phyloP scores from a whole-genome alignment of 2,888 invertebrate species.

The Byasa hedistus region DNA sequence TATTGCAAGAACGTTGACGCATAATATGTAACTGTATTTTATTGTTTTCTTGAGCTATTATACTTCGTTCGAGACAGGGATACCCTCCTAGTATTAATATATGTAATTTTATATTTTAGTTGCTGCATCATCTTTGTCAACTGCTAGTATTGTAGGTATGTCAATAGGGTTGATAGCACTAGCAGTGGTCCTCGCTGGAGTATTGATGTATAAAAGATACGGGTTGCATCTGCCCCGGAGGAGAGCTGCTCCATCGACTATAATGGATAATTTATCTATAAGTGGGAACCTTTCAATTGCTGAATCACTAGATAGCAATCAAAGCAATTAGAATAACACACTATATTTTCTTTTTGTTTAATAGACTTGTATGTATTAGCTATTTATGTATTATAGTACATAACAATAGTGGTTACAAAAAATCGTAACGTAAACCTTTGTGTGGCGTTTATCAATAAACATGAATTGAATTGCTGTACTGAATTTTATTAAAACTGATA shows the following conservation, averaged over 20 bases:
- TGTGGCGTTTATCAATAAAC: background rate
- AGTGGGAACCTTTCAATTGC: background rate
- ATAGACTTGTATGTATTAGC: background rate
- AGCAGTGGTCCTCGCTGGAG: constrained; percentile 42
- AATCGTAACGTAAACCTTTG: background rate
- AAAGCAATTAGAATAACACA: background rate
- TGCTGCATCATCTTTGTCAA: constrained; percentile 35
- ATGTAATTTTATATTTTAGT: constrained; percentile 1
- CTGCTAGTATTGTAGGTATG: constrained; percentile 57
- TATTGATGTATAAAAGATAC: constrained; percentile 43
- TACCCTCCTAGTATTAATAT: too few relatives aligned
- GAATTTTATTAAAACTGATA: background rate
- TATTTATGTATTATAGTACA: too few relatives aligned
- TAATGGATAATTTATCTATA: constrained; percentile 9
- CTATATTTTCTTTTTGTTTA: background rate
- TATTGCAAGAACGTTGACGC: too few relatives aligned
- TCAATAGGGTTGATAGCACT: constrained; percentile 44
- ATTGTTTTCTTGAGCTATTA: too few relatives aligned
- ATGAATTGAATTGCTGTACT: background rate
- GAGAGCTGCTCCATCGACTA: background rate
- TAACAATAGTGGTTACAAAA: too few relatives aligned
- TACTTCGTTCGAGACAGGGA: too few relatives aligned
- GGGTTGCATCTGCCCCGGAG: constrained; percentile 10
- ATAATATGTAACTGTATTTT: too few relatives aligned
- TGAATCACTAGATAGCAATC: background rate